Evolutionary conservation across 2,888 invertebrate genomes (phyloP).

Genomic region (Xanthia togata): DNA sequence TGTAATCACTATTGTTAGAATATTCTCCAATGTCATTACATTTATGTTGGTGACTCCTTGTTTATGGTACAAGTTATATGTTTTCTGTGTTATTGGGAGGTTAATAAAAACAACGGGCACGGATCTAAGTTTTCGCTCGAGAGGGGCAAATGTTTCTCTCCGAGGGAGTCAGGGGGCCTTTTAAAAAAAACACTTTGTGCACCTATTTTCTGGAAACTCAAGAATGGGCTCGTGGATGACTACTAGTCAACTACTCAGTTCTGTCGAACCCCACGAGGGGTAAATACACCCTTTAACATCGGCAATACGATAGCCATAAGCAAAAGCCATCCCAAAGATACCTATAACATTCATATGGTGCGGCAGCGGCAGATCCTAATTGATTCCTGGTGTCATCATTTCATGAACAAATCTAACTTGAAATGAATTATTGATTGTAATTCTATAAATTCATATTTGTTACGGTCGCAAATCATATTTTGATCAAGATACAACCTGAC

Average conservation of each 20-base stretch:
- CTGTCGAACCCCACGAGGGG: no score
- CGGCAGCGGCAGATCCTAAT: no score
- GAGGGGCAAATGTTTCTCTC: not conserved
- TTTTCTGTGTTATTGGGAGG: not conserved
- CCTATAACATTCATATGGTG: no score
- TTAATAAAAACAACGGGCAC: no score
- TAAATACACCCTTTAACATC: not conserved
- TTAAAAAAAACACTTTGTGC: not conserved
- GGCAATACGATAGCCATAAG: not conserved
- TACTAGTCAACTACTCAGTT: not conserved
- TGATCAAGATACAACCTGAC: no score
- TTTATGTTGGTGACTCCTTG: conserved; percentile 47
- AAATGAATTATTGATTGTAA: no score
- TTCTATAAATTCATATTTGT: no score
- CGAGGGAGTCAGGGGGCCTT: no score
- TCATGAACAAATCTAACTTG: no score
- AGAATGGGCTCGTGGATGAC: not conserved
- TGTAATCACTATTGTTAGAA: conserved; percentile 35
- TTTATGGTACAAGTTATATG: conserved; percentile 27
- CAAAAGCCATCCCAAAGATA: not conserved
- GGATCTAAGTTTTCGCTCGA: not conserved
- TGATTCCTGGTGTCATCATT: no score
- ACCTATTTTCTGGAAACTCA: no score
- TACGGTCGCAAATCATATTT: no score
- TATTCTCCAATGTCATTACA: conserved; percentile 23